phyloP scores from a whole-genome alignment of 1,140 invertebrate species.

The Thalassaphorura encarpata region DNA sequence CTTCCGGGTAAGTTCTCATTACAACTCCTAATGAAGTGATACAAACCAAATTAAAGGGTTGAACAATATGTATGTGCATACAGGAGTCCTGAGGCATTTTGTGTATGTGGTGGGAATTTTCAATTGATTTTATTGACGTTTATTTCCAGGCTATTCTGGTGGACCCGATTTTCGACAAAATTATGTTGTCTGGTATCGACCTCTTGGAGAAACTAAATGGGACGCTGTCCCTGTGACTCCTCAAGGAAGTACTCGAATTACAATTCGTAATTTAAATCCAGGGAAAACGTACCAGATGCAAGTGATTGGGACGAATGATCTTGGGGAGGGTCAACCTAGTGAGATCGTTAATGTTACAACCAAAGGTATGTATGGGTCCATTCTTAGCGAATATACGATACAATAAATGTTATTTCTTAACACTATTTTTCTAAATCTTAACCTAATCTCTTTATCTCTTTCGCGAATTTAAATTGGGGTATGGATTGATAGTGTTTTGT shows the following conservation, averaged over 20 bases:
- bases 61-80: too few species aligned
- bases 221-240: slow-evolving; percentile 85
- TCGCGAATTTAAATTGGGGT: too few species aligned
- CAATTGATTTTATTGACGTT: too few species aligned
- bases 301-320: slow-evolving; percentile 84
- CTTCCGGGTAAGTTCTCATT: too few species aligned
- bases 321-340: slow-evolving; percentile 91
- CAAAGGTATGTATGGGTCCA: slow-evolving; percentile 53
- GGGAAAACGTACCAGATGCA: slow-evolving; percentile 92
- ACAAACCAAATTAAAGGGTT: too few species aligned
- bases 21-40: too few species aligned
- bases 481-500: too few species aligned
- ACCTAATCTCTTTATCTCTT: neutral
- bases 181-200: slow-evolving; percentile 73
- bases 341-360: slow-evolving; percentile 81
- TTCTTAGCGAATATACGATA: neutral
- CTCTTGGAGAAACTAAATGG: slow-evolving; percentile 74
- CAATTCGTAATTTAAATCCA: slow-evolving; percentile 78
- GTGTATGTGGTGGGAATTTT: too few species aligned
- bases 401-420: neutral
- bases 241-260: slow-evolving; percentile 75
- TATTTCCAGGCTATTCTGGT: slow-evolving; percentile 85
- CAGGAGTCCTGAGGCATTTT: too few species aligned
- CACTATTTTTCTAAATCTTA: neutral
- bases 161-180: slow-evolving; percentile 83